Base-by-base conservation (phyloP, 2,888 invertebrate species). In the Diloba caeruleocephala region DNA sequence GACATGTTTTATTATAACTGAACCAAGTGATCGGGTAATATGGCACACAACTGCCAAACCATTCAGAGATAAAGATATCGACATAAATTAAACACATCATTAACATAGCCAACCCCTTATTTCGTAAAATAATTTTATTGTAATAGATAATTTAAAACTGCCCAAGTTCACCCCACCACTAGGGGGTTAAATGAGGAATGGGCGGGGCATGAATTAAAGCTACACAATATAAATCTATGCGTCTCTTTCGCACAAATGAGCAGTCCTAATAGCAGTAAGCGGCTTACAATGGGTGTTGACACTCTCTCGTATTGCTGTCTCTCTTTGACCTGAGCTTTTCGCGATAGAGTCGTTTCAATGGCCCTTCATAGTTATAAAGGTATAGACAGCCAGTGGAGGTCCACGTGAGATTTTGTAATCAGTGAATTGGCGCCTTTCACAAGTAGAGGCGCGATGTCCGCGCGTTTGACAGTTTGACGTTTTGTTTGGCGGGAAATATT, bases 121-220 rank as follows among this genome's bases (percentile, higher is more conserved):
- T 92, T 91, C 81, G 82, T 82, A 81, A 90, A 92, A 92, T 92
- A 90, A 92, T 92, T 92, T 92, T 92, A 92, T 92, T 91, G 91
- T 90, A 92, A 92, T 91, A 90, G 92, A 92, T 92, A 92, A 92
- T 91, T 93, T 92, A 90, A 92, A 92, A 92, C 91, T 91, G 90
- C 81, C 91, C 88, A 88, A 89, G 84, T 88, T 87, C 82, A 79
- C 91, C 91, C 92, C 91, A 88, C 90, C 85, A 88, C 81, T 73
- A 54, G 81, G 80, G 82, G 83, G 82, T 83, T 85, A 87, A 89
- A 88, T 87, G 87, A 87, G 87, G 82, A 78, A 82, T 85, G 87
- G 92, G 92, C 88, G 93, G 85, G 74, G 88, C 88, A 56, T 65
- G 71, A 79, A 81, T 84, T 82, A 84, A 86, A 84, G 80, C 80